Percentiles rank a stretch among this genome's conserved stretches.
phyloP scores from a whole-genome alignment of 1,140 invertebrate species.

The Drosophila obscura region DNA sequence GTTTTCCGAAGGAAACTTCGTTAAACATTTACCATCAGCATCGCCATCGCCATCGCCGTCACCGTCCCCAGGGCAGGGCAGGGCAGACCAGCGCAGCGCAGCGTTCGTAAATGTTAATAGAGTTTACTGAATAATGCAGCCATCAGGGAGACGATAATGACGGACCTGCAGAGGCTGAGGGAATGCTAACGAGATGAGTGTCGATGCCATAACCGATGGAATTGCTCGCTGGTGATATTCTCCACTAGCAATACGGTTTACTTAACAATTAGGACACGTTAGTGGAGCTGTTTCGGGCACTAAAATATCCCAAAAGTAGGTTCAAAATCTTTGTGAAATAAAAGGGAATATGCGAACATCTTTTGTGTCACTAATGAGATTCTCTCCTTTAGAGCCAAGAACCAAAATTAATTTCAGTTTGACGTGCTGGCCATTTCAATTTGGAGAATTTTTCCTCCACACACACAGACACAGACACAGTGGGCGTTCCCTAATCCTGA shows the following conservation, averaged over 20 bases:
- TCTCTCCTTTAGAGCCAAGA: conserved; percentile 10
- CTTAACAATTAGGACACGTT: too few relatives aligned
- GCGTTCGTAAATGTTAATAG: conserved; percentile 53
- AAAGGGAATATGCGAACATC: too few relatives aligned
- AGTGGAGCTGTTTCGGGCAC: too few relatives aligned
- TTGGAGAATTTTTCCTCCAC: conserved; percentile 15
- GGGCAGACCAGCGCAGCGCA: neutral
- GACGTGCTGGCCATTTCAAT: conserved; percentile 58
- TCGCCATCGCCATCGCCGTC: neutral
- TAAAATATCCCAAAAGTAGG: too few relatives aligned
- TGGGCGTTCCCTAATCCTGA: conserved; percentile 37
- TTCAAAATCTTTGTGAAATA: too few relatives aligned
- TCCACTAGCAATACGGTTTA: too few relatives aligned
- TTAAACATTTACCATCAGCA: conserved; percentile 48
- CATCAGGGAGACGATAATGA: conserved; percentile 47
- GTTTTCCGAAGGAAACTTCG: conserved; percentile 70
- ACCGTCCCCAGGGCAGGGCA: neutral
- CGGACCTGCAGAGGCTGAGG: conserved; percentile 14
- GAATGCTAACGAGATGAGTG: conserved; percentile 43
- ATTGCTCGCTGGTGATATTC: too few relatives aligned
- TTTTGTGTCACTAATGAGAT: too few relatives aligned
- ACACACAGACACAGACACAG: conserved; percentile 14
- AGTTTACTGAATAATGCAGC: conserved; percentile 55
- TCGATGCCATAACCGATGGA: neutral
- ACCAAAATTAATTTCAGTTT: conserved; percentile 47